Base-by-base conservation (phyloP, 2,797 vertebrate species). In the Phyllotis vaccarum region DNA sequence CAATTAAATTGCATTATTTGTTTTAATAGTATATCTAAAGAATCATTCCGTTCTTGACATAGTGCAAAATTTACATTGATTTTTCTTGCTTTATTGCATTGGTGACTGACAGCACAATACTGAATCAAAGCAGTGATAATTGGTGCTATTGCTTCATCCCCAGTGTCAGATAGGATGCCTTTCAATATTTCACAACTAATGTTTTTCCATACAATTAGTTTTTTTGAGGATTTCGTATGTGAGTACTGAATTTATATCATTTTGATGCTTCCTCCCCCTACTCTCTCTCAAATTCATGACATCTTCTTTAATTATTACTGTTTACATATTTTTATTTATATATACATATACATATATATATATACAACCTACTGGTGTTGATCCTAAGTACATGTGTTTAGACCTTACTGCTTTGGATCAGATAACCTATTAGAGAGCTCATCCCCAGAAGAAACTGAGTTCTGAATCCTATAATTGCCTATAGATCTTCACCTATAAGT, bases 101-200 rank as follows among this genome's bases (percentile, higher is more conserved):
- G 21, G 60, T 62, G 22, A 96, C 5, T 58, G 54, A 43, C 68
- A 68, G 6, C 29, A 70, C 3, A 89, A 85, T 56, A n/a, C 34
- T 96, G 49, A 96, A 88, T 43, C 0, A 3, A 75, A 86, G 24
- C 43, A 27, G 3, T 91, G 34, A 90, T 68, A 86, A 83, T 8
- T 11, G 29, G 52, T 24, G 1, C 62, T 37, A 88, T 34, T 90
- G 52, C 22, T 90, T 56, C 9, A 80, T 85, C 82, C 3, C 24
- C 6, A 40, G 43, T 88, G 3, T 8, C 56, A 46, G 1, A 3
- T 3, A 64, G 29, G 27, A 46, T 14, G 75, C 40, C 22, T 52
- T 54, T 78, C 70, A 82, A 62, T 40, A 94, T 86, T 86, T 94
- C n/a, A 78, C 16, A 92, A 34, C 52, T 75, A 86, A 43, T 82